Percentiles rank a stretch among this genome's conserved stretches.
These are phyloP conservation scores for Elephas maximus DNA, from an alignment of 2,113 vertebrate species.

Conservation along the genomic window DNA sequence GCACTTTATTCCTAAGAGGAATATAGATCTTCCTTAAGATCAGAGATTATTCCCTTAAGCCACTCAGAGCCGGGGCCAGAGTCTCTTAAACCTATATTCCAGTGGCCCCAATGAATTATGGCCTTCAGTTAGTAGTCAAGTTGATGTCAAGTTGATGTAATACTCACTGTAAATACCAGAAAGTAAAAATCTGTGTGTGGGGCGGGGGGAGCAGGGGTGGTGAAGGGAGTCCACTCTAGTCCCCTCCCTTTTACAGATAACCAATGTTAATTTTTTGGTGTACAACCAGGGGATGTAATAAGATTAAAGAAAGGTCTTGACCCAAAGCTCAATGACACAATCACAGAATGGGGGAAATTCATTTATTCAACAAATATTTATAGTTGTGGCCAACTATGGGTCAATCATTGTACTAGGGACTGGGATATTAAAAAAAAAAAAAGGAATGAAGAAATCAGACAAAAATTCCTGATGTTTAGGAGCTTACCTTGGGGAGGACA, in stretches of 20 bases:
- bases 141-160: background rate
- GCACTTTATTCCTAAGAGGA: background rate
- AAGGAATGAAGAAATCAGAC: background rate
- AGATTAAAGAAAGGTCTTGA: background rate
- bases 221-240: too few species aligned
- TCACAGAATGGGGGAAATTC: background rate
- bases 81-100: background rate
- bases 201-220: accelerated
- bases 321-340: background rate
- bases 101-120: background rate
- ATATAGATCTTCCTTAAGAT: background rate
- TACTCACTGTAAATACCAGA: background rate
- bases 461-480: background rate
- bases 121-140: background rate
- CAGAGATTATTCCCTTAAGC: background rate
- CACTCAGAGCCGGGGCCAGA: background rate
- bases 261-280: background rate
- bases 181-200: background rate
- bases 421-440: background rate
- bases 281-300: too few species aligned
- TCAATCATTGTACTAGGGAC: background rate
- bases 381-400: background rate
- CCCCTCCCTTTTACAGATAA: background rate
- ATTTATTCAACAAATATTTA: background rate
- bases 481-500: background rate